Evolutionary conservation across 2,888 invertebrate species (phyloP), one percentile per base, ranked within the genome.

Genomic region (Matsumyia berberina): DNA sequence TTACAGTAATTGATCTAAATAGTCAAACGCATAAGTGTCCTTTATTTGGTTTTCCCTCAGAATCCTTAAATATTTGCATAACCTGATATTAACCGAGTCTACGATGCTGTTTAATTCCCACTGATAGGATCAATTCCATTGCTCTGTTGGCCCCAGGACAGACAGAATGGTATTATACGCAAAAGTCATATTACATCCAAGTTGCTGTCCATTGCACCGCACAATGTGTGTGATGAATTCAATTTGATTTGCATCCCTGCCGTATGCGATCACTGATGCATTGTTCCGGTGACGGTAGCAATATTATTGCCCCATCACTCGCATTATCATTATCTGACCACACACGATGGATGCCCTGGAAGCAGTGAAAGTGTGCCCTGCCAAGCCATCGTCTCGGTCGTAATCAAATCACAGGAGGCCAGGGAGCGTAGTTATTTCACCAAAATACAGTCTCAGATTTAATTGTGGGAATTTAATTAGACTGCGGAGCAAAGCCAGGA

Each of bases 401-500:
- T 15, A 49, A 49, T 64, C 55, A 44, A 64, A 39, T 37, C 46
- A 19, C 6, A 11, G 29, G 11, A 6, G 42, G 53, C 44, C 44
- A 11, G 46, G 19, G 15, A 12, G 60, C 55, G 62, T 69, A 62
- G 76, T 76, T 76, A 80, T 67, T 44, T 29, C 35, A 7, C 29
- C 35, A 51, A 70, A 70, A 70, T 49, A 58, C 58, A 37, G 49
- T 37, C 46, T 70, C 49, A n/a, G 67, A 67, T 72, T 77, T 78
- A 82, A 77, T 72, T 77, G 82, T 66, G 58, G 12, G 72, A 77
- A 77, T 77, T 82, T 74, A 78, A 82, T 82, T 78, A 72, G 55
- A 72, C 39, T 51, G 33, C n/a, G 49, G 37, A 70, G 70, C 37
- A 9, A 5, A 8, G 9, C 9, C 31, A 31, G 35, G 19, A 44